Evolutionary conservation across 2,888 invertebrate genomes (phyloP), one percentile per base, ranked within the genome.

Genomic region (Scrobipalpa costella): DNA sequence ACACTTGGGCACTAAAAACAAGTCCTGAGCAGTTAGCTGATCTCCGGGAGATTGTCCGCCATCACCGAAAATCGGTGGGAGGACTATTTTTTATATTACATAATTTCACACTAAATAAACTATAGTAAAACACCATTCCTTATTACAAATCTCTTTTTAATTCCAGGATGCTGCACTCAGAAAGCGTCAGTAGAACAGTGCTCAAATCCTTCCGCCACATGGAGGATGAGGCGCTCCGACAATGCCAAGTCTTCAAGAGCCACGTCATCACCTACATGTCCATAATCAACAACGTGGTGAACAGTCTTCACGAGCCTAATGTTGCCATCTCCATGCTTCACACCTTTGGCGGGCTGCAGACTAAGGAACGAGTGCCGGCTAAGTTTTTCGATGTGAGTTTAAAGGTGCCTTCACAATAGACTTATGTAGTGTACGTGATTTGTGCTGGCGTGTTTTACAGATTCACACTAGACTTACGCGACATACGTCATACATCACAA

Each of bases 241-340:
- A 63, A 1, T 84, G 76, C 47, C 65, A 71, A 5, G 77, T 77
- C 57, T 89, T 88, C 66, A 79, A 76, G 62, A 86, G 87, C 0
- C 89, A 90, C 66, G 78, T 83, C 0, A 75, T 84, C 7, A 84
- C 78, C 63, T 71, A 88, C 0, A 87, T 90, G 85, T 70, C 80
- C 0, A 66, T 84, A 0, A 50, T 88, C 0, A 76, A 84, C 68
- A 70, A 73, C 3, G 76, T 81, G 0, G 77, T 90, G 3, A 61
- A 62, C 0, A 78, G 82, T 64, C 68, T 90, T 1, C 60, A 82
- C 27, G 73, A 84, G 9, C 88, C 88, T 0, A 81, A 84, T 7
- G 68, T 86, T 0, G 86, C 85, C 1, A 70, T 75, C 0, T 83
- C 72, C 0, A 75, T 85, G 72, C 85, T 87, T 84, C 70, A 79